phyloP scores from a whole-genome alignment of 2,888 invertebrate genomes.

The Graphium colonna region DNA sequence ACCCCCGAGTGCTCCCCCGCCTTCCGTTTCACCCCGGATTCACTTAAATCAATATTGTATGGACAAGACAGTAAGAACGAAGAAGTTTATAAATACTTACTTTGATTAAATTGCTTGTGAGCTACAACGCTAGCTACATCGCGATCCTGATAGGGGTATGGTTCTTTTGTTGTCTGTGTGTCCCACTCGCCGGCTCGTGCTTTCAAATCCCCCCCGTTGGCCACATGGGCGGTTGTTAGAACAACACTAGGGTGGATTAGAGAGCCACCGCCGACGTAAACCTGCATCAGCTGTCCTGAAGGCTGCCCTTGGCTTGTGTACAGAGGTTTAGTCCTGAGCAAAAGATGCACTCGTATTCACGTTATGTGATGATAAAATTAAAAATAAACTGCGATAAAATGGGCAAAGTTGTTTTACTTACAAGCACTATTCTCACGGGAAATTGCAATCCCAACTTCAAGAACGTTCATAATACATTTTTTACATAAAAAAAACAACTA shows the following conservation, averaged over 20 bases:
- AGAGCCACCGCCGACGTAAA: constrained; percentile 81
- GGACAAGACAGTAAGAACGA: too few species aligned
- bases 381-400: too few species aligned
- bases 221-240: constrained; percentile 85
- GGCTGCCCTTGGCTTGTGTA: not conserved
- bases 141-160: constrained; percentile 84
- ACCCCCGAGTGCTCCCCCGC: too few species aligned
- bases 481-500: too few species aligned
- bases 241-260: constrained; percentile 85
- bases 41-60: not conserved
- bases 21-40: too few species aligned
- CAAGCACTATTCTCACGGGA: too few species aligned
- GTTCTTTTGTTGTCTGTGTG: constrained; percentile 85
- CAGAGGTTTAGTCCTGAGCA: not conserved
- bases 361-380: too few species aligned
- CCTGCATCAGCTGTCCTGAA: not conserved
- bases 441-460: too few species aligned
- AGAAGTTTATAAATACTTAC: constrained; percentile 10
- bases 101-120: constrained; percentile 78
- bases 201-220: constrained; percentile 35
- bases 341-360: too few species aligned
- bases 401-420: too few species aligned
- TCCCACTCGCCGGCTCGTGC: constrained; percentile 91
- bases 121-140: constrained; percentile 55
- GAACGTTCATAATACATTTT: too few species aligned